Evolutionary conservation across 2,797 vertebrate species (phyloP).

Genomic region (Sitta carolinensis): DNA sequence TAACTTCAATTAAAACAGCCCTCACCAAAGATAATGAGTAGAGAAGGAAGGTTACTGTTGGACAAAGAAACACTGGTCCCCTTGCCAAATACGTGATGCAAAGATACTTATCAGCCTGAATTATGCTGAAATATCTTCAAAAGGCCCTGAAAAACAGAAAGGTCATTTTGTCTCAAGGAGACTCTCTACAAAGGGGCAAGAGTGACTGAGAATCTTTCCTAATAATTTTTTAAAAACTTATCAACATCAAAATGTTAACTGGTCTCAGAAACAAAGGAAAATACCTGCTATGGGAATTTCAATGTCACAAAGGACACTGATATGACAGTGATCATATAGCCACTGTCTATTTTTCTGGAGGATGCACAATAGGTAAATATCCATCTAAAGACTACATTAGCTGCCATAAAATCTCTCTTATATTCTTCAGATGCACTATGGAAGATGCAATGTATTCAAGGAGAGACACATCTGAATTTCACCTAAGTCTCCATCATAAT

Average conservation of each 20-base stretch:
- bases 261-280: background rate
- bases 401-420: background rate
- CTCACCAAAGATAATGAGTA: slow-evolving; percentile 54
- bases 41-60: slow-evolving; percentile 22
- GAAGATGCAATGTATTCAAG: background rate
- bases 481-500: background rate
- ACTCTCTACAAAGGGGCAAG: background rate
- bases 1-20: slow-evolving; percentile 70
- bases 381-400: background rate
- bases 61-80: slow-evolving; percentile 40
- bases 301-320: background rate
- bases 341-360: background rate
- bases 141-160: slow-evolving; percentile 32
- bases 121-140: slow-evolving; percentile 50
- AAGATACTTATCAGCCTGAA: slow-evolving; percentile 44
- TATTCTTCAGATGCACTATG: background rate
- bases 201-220: background rate
- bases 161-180: slow-evolving; percentile 56
- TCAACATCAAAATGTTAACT: background rate
- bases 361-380: background rate
- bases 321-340: background rate
- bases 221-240: slow-evolving; percentile 11
- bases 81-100: slow-evolving; percentile 8
- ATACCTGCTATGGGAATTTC: background rate
- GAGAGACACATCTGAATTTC: background rate